Evolutionary conservation across 1,140 invertebrate genomes (phyloP).

Genomic region (Drosophila lini): DNA sequence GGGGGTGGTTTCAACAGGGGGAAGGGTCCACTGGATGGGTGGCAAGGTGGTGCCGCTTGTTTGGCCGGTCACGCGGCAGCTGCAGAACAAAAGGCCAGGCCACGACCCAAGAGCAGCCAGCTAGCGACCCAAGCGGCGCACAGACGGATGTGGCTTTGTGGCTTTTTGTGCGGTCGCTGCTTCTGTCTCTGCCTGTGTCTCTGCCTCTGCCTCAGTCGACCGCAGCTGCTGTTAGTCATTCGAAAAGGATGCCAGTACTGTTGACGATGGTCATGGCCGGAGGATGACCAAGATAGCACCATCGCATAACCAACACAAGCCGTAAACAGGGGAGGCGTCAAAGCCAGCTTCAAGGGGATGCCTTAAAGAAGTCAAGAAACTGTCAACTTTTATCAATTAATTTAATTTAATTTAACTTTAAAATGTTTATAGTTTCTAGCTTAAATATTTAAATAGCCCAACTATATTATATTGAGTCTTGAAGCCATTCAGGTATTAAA

Average conservation of each 20-base stretch:
- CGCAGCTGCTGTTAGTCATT: conserved; percentile 74
- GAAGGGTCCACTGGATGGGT: conserved; percentile 1
- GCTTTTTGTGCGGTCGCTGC: conserved; percentile 59
- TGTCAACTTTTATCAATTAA: background rate
- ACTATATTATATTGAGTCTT: background rate
- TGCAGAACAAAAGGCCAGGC: conserved; percentile 70
- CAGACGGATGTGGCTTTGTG: conserved; percentile 81
- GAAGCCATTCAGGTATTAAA: background rate
- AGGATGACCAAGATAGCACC: conserved; percentile 52
- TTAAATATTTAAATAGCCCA: too few species aligned
- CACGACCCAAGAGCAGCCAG: conserved; percentile 31
- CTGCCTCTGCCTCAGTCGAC: conserved; percentile 32
- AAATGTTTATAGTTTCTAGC: background rate
- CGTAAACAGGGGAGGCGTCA: conserved; percentile 2
- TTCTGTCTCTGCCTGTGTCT: conserved; percentile 5
- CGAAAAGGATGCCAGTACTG: conserved; percentile 56
- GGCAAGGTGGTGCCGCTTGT: conserved; percentile 55
- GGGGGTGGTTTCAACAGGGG: background rate
- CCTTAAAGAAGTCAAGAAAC: background rate
- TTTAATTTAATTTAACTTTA: background rate
- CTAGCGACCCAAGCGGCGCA: conserved; percentile 49
- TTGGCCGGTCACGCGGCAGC: conserved; percentile 75
- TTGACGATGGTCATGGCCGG: conserved; percentile 51
- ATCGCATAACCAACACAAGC: conserved; percentile 17
- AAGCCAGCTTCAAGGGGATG: conserved; percentile 3